A percentile compares a stretch with the other conserved stretches of the same genome.
phyloP scores from a whole-genome alignment of 2,888 invertebrate genomes.

The Eucera pruinosa region DNA sequence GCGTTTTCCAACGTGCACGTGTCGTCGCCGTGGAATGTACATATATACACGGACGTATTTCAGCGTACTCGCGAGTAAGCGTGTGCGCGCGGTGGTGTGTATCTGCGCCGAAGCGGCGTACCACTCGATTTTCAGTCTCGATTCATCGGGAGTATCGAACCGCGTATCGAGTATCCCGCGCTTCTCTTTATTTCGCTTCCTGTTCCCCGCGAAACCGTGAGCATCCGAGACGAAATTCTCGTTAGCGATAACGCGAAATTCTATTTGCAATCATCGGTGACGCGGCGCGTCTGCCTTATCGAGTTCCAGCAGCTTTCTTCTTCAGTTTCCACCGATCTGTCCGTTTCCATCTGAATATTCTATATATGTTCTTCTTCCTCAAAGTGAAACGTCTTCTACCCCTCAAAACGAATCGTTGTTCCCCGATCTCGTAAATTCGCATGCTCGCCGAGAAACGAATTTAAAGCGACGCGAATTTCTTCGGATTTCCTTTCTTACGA shows the following conservation, averaged over 20 bases:
- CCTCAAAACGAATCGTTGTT: not conserved
- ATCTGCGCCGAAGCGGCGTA: not conserved
- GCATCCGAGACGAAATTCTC: constrained; percentile 58
- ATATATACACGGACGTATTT: too few species aligned
- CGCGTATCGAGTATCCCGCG: constrained; percentile 47
- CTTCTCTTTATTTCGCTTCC: constrained; percentile 56
- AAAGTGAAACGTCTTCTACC: not conserved
- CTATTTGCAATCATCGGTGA: constrained; percentile 62
- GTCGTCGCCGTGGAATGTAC: too few species aligned
- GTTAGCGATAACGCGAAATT: constrained; percentile 68
- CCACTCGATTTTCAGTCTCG: constrained; percentile 57
- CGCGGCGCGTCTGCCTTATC: constrained; percentile 44
- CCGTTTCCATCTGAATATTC: not conserved
- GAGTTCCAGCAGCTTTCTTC: constrained; percentile 22
- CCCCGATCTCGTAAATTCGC: constrained; percentile 29
- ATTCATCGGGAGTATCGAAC: constrained; percentile 55
- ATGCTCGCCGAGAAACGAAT: constrained; percentile 17
- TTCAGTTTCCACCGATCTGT: constrained; percentile 19
- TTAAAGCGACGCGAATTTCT: constrained; percentile 8
- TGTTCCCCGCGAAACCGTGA: constrained; percentile 37
- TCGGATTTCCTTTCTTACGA: constrained; percentile 12
- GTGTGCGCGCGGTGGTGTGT: not conserved
- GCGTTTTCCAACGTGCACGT: not conserved
- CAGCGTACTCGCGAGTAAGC: too few species aligned
- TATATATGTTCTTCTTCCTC: not conserved